Conservation (phyloP, 2,113 vertebrate genomes). For the Ifrita kowaldi region DNA sequence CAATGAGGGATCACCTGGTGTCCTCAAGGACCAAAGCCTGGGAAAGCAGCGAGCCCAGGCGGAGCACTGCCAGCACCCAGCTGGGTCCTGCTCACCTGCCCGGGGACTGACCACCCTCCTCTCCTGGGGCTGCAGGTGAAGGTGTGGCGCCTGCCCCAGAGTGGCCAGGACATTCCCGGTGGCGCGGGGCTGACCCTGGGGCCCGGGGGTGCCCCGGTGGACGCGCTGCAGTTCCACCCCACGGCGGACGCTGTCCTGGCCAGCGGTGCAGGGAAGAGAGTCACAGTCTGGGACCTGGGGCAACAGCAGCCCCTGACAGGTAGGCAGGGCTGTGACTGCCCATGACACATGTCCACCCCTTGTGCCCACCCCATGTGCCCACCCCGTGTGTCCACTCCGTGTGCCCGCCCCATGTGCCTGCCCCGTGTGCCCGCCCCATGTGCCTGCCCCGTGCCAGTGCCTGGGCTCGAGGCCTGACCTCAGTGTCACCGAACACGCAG, state of each 20-base stretch:
- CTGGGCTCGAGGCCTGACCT: not conserved
- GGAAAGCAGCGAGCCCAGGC: not conserved
- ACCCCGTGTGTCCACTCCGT: fast-evolving
- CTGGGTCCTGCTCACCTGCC: not conserved
- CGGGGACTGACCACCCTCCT: not conserved
- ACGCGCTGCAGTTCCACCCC: constrained; percentile 86
- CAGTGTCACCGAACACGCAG: fast-evolving
- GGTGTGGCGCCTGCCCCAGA: constrained; percentile 80
- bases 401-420: fast-evolving
- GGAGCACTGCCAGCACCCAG: fast-evolving
- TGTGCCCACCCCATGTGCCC: not conserved
- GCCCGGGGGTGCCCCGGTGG: constrained; percentile 62
- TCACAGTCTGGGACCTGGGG: constrained; percentile 83
- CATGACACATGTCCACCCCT: fast-evolving
- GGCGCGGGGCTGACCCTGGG: constrained; percentile 69
- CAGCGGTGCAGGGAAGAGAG: constrained; percentile 46
- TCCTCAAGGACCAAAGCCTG: not conserved
- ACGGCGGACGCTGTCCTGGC: constrained; percentile 78
- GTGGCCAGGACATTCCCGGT: constrained; percentile 54
- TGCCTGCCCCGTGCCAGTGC: fast-evolving
- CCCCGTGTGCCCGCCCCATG: fast-evolving
- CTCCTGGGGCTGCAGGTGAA: constrained; percentile 79
- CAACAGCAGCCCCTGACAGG: constrained; percentile 80
- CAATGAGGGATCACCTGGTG: not conserved
- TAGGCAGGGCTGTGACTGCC: not conserved